Base-by-base conservation (phyloP, 1,140 invertebrate species). In the Aricia agestis region DNA sequence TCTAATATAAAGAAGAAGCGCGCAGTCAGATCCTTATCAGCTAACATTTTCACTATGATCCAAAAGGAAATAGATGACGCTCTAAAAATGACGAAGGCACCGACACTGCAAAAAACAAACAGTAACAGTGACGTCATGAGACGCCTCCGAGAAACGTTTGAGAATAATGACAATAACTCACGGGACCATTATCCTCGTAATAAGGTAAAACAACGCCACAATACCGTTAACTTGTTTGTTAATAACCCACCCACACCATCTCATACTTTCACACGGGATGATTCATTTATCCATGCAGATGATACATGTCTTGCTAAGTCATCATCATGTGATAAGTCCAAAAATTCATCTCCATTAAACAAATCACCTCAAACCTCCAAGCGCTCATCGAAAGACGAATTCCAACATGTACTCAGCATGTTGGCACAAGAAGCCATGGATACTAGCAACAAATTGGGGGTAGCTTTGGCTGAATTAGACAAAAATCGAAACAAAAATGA, bases 11-110 rank as follows among this genome's bases (percentile, higher is more conserved):
- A 93, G 81, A 97, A 96, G 85, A 95, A 95, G 75, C 92, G 95
- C 71, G 96, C 96, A 5, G 94, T 96, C 5, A 92, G 96, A 68
- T 97, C 96, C 1, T 85, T 97, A 18, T 97, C 96, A 0, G 96
- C 96, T 0, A 97, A 97, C 81, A 94, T 97, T 67, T 95, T 95
- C 66, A 94, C 94, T 75, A 90, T 96, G 68, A 94, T 96, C 70
- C 93, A 94, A 76, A 93, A 93, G 74, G 93, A 93, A 80, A 91
- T 91, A 63, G 90, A 93, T 70, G 88, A 92, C 69, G 90, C 91
- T 18, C 73, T 92, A 10, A 87, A 87, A 71, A 86, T 89, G 76
- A 88, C 78, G 71, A 92, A 87, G 76, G 74, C 73, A 19, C 71
- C 83, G 10, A 76, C 82, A 3, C 74, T 92, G 74, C 90, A 92